Evolutionary conservation across 2,888 invertebrate species (phyloP).

Genomic region (Drosophila lutescens): DNA sequence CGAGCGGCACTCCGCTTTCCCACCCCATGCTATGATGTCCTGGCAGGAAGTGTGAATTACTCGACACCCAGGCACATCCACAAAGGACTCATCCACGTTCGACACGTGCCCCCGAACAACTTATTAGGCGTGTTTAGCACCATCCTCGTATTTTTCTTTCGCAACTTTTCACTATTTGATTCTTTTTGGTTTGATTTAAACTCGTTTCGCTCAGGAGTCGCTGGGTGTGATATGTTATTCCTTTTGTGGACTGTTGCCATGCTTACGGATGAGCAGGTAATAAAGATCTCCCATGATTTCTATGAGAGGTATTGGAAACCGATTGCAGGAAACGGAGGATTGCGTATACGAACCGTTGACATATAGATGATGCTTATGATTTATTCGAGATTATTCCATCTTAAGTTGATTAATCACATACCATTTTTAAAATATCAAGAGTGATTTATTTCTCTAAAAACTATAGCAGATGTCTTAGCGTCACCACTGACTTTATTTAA

Average conservation of each 20-base stretch:
- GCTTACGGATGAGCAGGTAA: slow-evolving; percentile 16
- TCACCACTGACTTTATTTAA: neutral
- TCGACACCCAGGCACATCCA: slow-evolving; percentile 47
- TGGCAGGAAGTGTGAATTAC: slow-evolving; percentile 75
- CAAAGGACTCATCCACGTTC: slow-evolving; percentile 27
- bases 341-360: neutral
- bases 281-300: slow-evolving; percentile 4
- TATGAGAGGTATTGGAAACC: neutral
- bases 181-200: slow-evolving; percentile 52
- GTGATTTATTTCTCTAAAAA: neutral
- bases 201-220: slow-evolving; percentile 13
- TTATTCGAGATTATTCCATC: neutral
- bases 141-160: slow-evolving; percentile 8
- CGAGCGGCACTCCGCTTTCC: slow-evolving; percentile 28
- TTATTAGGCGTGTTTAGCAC: slow-evolving; percentile 54
- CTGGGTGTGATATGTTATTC: slow-evolving; percentile 20
- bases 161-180: slow-evolving; percentile 17
- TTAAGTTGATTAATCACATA: too few species aligned
- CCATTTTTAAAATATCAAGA: neutral
- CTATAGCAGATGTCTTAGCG: slow-evolving; percentile 3
- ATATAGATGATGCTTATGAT: too few species aligned
- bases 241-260: slow-evolving; percentile 41
- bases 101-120: slow-evolving; percentile 62
- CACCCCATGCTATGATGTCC: slow-evolving; percentile 44
- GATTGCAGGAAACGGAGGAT: neutral